Base-by-base conservation (phyloP, 2,888 invertebrate species). In the Ferrisia virgata region DNA sequence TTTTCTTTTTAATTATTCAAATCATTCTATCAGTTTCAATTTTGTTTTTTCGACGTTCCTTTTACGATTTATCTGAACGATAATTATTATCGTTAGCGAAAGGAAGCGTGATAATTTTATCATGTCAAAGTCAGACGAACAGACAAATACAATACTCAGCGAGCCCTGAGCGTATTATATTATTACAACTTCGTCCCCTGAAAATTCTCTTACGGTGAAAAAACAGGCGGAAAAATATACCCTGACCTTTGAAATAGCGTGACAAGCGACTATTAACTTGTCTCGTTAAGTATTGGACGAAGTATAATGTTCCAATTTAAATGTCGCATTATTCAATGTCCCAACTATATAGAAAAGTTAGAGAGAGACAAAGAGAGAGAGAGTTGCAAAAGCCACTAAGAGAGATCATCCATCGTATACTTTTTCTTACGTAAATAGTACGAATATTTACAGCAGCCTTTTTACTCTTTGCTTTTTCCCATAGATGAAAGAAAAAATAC, bases 211-310 rank as follows among this genome's bases (percentile, higher is more conserved):
- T 43, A 43, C 13, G 43, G 11, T 47, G 47, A 18, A 47, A 18
- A 28, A 64, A 64, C n/a, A n/a, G n/a, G n/a, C n/a, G 58, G 58
- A 25, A 64, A 64, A 64, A 25, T 13, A 2, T 33, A 72, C 72
- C 72, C 33, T 72, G 72, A 72, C 72, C 72, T 72, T 72, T 72
- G 72, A 72, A 33, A 33, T 72, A 2, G 72, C 72, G 72, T 72
- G 72, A 72, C n/a, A 4, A 2, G 11, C 72, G 33, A 6, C 72
- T 33, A 33, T 72, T 72, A 72, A 11, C 31, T 64, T 64, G 31
- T 47, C 58, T 64, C 58, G 28, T 33, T 72, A 33, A 8, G 6
- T n/a, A n/a, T 28, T 1, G 64, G 11, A 28, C 64, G 28, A 64
- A 64, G 64, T 25, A 64, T 4, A 47, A 18, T 64, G 25, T 64